phyloP scores from a whole-genome alignment of 1,140 invertebrate species.

The Drosophila subobscura region DNA sequence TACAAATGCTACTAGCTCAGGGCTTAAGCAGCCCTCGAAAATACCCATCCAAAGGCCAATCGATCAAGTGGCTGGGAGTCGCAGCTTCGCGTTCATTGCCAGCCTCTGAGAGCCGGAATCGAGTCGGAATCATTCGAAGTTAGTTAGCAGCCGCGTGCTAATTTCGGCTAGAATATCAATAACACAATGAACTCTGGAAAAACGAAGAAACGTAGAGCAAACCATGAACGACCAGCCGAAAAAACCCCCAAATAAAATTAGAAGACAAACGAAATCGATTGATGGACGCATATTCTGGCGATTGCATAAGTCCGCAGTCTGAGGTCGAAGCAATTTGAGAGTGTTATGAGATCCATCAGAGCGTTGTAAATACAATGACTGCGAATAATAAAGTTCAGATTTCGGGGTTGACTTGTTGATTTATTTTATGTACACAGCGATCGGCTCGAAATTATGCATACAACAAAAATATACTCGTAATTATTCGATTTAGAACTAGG shows the following conservation, averaged over 20 bases:
- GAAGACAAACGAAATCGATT: conserved; percentile 43
- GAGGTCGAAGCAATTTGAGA: conserved; percentile 49
- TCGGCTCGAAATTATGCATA: conserved; percentile 17
- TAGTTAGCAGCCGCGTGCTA: conserved; percentile 64
- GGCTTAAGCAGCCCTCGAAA: too few species aligned
- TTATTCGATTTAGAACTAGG: conserved; percentile 64
- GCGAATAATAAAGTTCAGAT: not conserved
- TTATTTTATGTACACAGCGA: conserved; percentile 47
- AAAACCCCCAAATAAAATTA: conserved; percentile 4
- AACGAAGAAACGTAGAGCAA: not conserved
- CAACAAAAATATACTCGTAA: conserved; percentile 24
- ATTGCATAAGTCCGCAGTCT: conserved; percentile 44
- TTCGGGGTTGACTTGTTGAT: conserved; percentile 23
- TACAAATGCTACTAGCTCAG: too few species aligned
- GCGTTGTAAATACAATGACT: conserved; percentile 3
- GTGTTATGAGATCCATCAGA: conserved; percentile 9
- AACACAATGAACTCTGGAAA: conserved; percentile 52
- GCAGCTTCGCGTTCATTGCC: conserved; percentile 3
- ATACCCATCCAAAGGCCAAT: too few species aligned
- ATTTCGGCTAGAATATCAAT: conserved; percentile 41
- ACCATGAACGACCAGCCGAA: conserved; percentile 9
- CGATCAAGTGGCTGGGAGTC: too few species aligned
- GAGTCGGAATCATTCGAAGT: conserved; percentile 31
- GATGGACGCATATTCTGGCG: conserved; percentile 27
- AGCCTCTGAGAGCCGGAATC: conserved; percentile 24